Evolutionary conservation across 2,797 vertebrate genomes (phyloP), one percentile per base, ranked within the genome.

Genomic region (Chrosomus eos): DNA sequence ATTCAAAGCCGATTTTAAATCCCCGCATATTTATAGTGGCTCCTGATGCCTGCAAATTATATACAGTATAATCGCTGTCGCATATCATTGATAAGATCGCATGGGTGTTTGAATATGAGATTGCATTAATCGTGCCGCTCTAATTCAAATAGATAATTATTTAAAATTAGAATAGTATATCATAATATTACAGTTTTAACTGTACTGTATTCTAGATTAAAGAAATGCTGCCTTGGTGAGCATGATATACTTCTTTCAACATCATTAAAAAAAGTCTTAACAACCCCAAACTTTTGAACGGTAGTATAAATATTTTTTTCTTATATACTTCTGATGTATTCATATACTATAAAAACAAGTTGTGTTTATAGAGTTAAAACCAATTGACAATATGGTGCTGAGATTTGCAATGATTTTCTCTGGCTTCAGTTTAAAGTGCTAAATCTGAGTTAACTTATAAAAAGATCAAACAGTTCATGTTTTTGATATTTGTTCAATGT

Each of bases 391-490:
- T 45, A 45, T 62, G 7, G 38, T 72, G 40, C 5, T 62, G 11
- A 81, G 18, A 28, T 72, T 60, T 31, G 26, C 8, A 16, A 7
- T 33, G 53, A 18, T 45, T 72, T 81, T 62, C 80, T 48, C 19
- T 48, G 10, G 60, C 36, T 58, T 81, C 31, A 7, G 53, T 43
- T 72, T 14, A 60, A 58, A 81, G 11, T 36, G 53, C 11, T 26
- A 19, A 28, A 23, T 58, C 67, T 4, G 19, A 45, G 26, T 16
- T 62, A 73, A 51, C 70, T 74, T 26, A 40, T 43, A 33, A 82
- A 82, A 82, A 73, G 38, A 62, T 62, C 26, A 72, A 60, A 81
- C 68, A 19, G 53, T 82, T 82, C 7, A 55, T 55, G 7, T 72
- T 71, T 72, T 53, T 60, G 51, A 82, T 72, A 60, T 72, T n/a